Evolutionary conservation across 2,113 vertebrate species (phyloP).

Genomic region (Hymenochirus boettgeri): DNA sequence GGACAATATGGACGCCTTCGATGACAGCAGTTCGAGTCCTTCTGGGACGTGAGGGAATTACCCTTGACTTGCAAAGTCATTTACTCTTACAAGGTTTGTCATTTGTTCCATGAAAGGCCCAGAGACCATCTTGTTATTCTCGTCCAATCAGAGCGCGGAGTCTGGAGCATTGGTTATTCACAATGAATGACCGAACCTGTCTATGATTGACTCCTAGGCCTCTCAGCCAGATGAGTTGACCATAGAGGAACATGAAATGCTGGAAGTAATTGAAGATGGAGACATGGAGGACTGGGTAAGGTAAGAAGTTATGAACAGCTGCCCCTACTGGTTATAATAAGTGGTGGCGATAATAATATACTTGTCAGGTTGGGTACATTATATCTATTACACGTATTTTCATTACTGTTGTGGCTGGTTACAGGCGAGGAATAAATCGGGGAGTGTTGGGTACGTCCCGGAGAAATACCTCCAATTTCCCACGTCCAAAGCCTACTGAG

Average conservation of each 20-base stretch:
- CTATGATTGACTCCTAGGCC: constrained; percentile 61
- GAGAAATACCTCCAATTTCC: constrained; percentile 98
- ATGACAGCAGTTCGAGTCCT: constrained; percentile 95
- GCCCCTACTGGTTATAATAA: no score
- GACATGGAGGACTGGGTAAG: constrained; percentile 99
- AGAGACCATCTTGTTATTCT: no score
- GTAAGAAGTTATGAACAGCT: no score
- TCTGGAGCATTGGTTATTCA: no score
- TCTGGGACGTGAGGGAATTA: constrained; percentile 96
- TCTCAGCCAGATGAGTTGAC: constrained; percentile 96
- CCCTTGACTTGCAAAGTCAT: constrained; percentile 97
- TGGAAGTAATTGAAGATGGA: constrained; percentile 97
- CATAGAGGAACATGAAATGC: constrained; percentile 92
- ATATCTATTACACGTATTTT: no score
- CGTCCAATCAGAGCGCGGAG: no score
- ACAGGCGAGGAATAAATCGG: constrained; percentile 91
- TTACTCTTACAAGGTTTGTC: constrained; percentile 90
- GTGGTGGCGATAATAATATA: no score
- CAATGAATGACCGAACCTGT: no score
- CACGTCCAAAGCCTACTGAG: constrained; percentile 90
- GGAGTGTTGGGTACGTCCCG: constrained; percentile 89
- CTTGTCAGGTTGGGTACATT: no score
- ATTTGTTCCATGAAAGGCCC: no score
- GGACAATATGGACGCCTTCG: constrained; percentile 94
- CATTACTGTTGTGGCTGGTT: no score